A percentile compares a stretch with the other conserved stretches of the same genome.
These are phyloP conservation scores for Monoplex corrugatus DNA, from an alignment of 2,888 invertebrate genomes.

Conservation along the genomic window DNA sequence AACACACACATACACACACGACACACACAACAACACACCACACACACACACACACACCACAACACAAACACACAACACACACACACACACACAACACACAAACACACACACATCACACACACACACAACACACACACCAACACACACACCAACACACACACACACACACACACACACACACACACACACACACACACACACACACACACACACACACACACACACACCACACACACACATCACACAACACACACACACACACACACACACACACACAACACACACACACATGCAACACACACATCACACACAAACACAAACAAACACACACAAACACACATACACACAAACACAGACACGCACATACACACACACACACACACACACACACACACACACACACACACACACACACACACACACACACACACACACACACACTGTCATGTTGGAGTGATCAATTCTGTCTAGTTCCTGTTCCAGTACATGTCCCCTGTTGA, in stretches of 20 bases:
- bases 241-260: background rate
- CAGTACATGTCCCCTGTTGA: no score
- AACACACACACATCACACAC: background rate
- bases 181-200: background rate
- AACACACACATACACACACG: no score
- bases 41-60: background rate
- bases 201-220: background rate
- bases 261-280: background rate
- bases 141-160: background rate
- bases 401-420: constrained; percentile 17
- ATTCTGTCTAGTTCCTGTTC: no score
- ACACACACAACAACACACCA: no score
- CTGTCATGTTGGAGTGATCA: no score
- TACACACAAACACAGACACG: background rate
- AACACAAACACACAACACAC: background rate
- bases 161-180: constrained; percentile 64
- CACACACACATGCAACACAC: background rate
- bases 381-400: constrained; percentile 17
- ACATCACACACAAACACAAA: background rate
- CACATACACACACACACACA: background rate
- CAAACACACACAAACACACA: constrained; percentile 7
- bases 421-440: background rate
- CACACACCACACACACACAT: background rate
- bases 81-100: background rate
- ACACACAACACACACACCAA: constrained; percentile 64